Conservation (phyloP, 2,797 vertebrate species). For the Anomalospiza imberbis region DNA sequence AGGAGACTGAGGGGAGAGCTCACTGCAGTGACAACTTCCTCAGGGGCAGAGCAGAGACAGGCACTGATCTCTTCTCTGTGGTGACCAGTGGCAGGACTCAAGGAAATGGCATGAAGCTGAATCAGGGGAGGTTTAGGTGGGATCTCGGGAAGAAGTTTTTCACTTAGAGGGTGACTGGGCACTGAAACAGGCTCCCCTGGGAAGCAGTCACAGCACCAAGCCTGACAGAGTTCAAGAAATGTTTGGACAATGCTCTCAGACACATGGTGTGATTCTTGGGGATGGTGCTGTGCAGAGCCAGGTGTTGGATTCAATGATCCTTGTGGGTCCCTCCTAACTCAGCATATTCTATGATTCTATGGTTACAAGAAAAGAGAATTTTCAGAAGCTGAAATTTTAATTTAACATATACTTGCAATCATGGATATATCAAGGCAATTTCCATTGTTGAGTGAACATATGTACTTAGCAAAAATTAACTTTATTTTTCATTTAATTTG, state of each 20-base stretch:
- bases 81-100: not conserved
- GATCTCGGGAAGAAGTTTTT: not conserved
- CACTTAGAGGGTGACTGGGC: accelerated
- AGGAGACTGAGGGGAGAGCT: not conserved
- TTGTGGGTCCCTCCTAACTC: not conserved
- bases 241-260: accelerated
- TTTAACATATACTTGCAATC: not conserved
- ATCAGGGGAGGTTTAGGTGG: no score
- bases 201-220: no score
- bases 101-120: not conserved
- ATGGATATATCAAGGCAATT: not conserved
- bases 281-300: not conserved
- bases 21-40: accelerated
- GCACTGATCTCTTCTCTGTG: not conserved
- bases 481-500: not conserved
- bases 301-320: not conserved
- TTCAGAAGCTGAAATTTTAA: not conserved
- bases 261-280: not conserved
- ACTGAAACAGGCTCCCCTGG: not conserved
- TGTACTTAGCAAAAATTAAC: not conserved
- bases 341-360: not conserved
- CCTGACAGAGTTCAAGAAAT: no score
- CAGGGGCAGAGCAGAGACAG: not conserved
- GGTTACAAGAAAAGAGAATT: not conserved
- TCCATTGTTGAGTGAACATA: not conserved